phyloP scores from a whole-genome alignment of 2,888 invertebrate species.

The Ophion costatus region DNA sequence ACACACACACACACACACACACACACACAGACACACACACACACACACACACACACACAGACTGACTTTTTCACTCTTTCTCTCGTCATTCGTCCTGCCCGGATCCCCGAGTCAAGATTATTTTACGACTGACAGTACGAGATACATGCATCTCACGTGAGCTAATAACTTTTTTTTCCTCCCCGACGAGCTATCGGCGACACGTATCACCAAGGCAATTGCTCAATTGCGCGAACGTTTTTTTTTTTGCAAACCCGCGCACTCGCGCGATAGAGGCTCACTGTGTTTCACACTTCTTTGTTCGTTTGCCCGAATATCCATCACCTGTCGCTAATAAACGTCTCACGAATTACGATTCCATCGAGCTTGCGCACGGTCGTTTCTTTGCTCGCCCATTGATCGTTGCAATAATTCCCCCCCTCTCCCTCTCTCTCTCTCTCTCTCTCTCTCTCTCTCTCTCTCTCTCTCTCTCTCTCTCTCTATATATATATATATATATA shows the following conservation, averaged over 20 bases:
- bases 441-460: too few species aligned
- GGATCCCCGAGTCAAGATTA: conserved; percentile 21
- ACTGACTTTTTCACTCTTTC: not conserved
- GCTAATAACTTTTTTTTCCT: conserved; percentile 34
- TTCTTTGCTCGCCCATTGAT: conserved; percentile 18
- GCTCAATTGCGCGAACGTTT: conserved; percentile 45
- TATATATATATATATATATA: too few species aligned
- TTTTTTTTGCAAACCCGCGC: conserved; percentile 20
- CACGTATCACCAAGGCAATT: conserved; percentile 49
- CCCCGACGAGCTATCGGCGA: conserved; percentile 14
- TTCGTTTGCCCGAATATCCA: conserved; percentile 47
- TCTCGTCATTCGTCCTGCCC: not conserved
- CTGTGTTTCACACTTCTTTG: conserved; percentile 15
- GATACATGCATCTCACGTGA: conserved; percentile 26
- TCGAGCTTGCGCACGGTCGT: conserved; percentile 11
- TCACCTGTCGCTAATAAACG: conserved; percentile 58
- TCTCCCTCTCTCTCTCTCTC: conserved; percentile 8
- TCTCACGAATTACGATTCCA: conserved; percentile 55
- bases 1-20: too few species aligned
- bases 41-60: too few species aligned
- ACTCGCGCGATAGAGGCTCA: conserved; percentile 8
- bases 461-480: too few species aligned
- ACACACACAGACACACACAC: too few species aligned
- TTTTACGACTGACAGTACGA: conserved; percentile 51
- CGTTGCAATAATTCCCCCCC: conserved; percentile 43